Evolutionary conservation across 2,888 invertebrate species (phyloP).

Genomic region (Mesorhabditis sp.): DNA sequence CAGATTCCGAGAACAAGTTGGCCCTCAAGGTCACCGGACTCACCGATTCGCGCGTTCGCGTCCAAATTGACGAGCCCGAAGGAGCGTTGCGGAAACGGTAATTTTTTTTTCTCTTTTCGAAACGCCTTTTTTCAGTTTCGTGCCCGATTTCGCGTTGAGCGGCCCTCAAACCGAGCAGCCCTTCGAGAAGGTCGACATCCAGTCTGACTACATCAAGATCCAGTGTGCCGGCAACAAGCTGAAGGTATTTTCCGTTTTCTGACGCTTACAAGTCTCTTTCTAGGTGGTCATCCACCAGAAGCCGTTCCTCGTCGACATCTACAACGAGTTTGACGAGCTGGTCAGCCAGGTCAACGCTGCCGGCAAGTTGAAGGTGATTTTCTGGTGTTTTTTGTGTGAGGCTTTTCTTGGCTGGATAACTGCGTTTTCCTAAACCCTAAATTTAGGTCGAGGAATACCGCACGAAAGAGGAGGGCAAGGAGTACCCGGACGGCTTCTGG

Average conservation of each 20-base stretch:
- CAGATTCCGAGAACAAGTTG: not conserved
- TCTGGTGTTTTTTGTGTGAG: not conserved
- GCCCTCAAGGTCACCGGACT: not conserved
- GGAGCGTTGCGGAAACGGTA: constrained; percentile 29
- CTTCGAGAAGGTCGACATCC: constrained; percentile 25
- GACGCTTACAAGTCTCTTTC: not conserved
- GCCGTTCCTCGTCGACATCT: constrained; percentile 82
- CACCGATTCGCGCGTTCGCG: constrained; percentile 26
- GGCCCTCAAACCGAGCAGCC: constrained; percentile 19
- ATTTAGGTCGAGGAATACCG: constrained; percentile 77
- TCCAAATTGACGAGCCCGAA: constrained; percentile 40
- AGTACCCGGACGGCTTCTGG: constrained; percentile 74
- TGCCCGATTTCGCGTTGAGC: constrained; percentile 31
- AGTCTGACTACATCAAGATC: constrained; percentile 18
- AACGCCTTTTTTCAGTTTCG: constrained; percentile 10
- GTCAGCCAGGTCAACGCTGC: constrained; percentile 80
- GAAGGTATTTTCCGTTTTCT: constrained; percentile 17
- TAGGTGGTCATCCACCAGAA: constrained; percentile 58
- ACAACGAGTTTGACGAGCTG: constrained; percentile 66
- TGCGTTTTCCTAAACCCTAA: not conserved
- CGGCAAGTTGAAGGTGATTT: constrained; percentile 79
- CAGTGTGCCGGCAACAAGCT: constrained; percentile 22
- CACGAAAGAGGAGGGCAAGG: constrained; percentile 42
- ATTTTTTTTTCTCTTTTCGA: not conserved
- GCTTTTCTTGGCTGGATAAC: not conserved